A percentile compares a stretch with the other conserved stretches of the same genome.
Evolutionary conservation across 2,888 invertebrate genomes (phyloP).

Genomic region (Trimorus sp.): DNA sequence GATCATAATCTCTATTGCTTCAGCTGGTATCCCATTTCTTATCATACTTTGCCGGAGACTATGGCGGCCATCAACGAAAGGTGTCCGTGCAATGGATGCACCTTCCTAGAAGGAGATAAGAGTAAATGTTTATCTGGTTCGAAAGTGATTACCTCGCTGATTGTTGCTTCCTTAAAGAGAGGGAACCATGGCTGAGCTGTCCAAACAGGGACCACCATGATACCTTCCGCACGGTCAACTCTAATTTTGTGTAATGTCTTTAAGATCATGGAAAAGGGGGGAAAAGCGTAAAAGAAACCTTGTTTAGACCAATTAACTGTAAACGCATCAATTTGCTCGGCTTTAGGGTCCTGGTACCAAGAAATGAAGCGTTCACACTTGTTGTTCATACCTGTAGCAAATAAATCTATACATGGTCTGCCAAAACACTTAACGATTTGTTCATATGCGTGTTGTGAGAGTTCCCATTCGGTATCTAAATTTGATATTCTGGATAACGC

Average conservation of each 20-base stretch:
- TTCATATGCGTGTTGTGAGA: neutral
- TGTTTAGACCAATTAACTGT: constrained; percentile 32
- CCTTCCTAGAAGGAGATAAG: constrained; percentile 65
- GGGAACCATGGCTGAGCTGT: constrained; percentile 67
- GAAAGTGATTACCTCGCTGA: neutral
- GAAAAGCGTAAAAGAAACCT: constrained; percentile 69
- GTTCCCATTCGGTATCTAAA: constrained; percentile 9
- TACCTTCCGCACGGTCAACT: constrained; percentile 67
- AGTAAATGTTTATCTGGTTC: constrained; percentile 52
- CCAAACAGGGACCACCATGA: constrained; percentile 73
- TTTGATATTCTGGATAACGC: constrained; percentile 27
- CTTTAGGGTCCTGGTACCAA: neutral
- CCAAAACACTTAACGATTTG: neutral
- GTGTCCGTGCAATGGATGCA: constrained; percentile 58
- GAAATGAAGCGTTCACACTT: neutral
- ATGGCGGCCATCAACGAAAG: constrained; percentile 55
- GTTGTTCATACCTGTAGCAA: neutral
- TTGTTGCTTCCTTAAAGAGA: constrained; percentile 1
- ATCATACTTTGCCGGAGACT: constrained; percentile 67
- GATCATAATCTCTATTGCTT: constrained; percentile 40
- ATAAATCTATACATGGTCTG: neutral
- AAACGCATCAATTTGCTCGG: neutral
- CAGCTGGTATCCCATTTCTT: constrained; percentile 48
- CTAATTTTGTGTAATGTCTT: constrained; percentile 72
- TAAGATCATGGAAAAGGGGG: constrained; percentile 71